These are phyloP conservation scores for Anser brachyrhynchus DNA, from an alignment of 2,113 vertebrate genomes.

Conservation along the genomic window DNA sequence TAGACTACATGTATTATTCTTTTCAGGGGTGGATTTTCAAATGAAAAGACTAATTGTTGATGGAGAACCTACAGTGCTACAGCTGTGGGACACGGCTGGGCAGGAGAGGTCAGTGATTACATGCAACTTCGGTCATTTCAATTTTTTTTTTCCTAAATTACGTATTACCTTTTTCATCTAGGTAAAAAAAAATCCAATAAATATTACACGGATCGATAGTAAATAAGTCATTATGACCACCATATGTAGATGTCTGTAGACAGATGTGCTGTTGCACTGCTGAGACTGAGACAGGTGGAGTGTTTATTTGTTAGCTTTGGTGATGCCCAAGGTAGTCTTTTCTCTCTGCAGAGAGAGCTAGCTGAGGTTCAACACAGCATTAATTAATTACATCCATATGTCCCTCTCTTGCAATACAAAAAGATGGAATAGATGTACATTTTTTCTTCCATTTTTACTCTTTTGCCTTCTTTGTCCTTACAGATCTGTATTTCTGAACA, in stretches of 20 bases:
- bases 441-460: not conserved
- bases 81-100: conserved; percentile 95
- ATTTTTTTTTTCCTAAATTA: not conserved
- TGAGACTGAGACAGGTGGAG: not conserved
- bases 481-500: not conserved
- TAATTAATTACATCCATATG: accelerated
- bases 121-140: not conserved
- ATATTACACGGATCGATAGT: not conserved
- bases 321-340: not conserved
- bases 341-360: not conserved
- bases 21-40: conserved; percentile 93
- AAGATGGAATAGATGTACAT: not conserved
- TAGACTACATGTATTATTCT: not conserved
- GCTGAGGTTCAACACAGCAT: not conserved
- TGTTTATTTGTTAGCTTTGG: not conserved
- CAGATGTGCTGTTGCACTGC: not conserved
- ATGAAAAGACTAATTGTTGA: conserved; percentile 95
- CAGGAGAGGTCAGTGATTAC: conserved; percentile 88
- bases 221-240: not conserved
- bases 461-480: not conserved
- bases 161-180: not conserved
- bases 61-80: conserved; percentile 88
- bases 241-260: not conserved
- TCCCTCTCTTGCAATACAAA: not conserved
- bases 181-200: not conserved